These are phyloP conservation scores for Brachynemurus nebulosus DNA, from an alignment of 2,888 invertebrate genomes.

Conservation along the genomic window DNA sequence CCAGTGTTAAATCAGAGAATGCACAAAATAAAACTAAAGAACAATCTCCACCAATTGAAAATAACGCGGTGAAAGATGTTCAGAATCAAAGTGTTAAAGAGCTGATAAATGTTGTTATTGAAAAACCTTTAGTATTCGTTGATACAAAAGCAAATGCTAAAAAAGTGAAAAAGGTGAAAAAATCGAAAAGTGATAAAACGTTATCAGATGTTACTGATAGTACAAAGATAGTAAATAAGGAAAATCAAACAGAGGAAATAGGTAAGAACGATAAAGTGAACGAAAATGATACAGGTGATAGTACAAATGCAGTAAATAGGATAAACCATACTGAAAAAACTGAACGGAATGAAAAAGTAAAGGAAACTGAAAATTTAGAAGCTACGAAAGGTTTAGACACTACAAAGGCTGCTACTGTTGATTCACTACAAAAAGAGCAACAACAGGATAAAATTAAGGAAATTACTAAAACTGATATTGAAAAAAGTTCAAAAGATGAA, in stretches of 20 bases:
- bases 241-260: not conserved
- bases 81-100: too few species aligned
- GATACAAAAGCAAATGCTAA: not conserved
- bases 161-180: not conserved
- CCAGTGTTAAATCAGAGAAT: too few species aligned
- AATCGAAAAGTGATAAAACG: too few species aligned
- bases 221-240: not conserved
- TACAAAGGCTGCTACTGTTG: too few species aligned
- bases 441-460: not conserved
- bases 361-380: too few species aligned
- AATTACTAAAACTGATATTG: not conserved
- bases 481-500: not conserved
- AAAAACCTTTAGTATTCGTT: not conserved
- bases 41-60: too few species aligned
- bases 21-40: too few species aligned
- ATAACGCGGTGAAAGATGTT: too few species aligned
- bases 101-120: conserved; percentile 3
- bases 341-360: not conserved
- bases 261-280: not conserved
- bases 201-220: not conserved
- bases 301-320: not conserved
- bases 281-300: not conserved
- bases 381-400: too few species aligned
- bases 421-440: not conserved
- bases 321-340: not conserved